Conservation (phyloP, 2,888 invertebrate species). For the Dioctria linearis region DNA sequence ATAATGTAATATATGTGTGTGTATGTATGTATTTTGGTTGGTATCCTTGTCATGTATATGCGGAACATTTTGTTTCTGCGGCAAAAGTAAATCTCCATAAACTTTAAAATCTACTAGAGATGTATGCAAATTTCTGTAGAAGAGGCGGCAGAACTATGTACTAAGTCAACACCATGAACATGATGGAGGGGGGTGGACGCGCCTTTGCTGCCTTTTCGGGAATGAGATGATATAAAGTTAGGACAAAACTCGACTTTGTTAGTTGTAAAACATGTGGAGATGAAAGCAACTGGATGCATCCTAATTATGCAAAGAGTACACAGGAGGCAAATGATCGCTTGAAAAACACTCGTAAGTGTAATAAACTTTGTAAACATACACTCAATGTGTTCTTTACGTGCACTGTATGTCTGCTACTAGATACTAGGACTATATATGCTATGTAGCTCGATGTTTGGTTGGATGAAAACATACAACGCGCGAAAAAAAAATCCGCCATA, state of each 20-base stretch:
- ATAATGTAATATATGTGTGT: too few relatives aligned
- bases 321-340: constrained; percentile 58
- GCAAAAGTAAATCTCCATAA: constrained; percentile 42
- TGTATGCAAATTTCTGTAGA: constrained; percentile 36
- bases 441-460: too few relatives aligned
- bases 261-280: constrained; percentile 37
- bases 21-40: too few relatives aligned
- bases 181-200: constrained; percentile 15
- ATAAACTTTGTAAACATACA: constrained; percentile 57
- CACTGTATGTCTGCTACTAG: not conserved
- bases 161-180: constrained; percentile 36
- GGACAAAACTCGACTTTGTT: constrained; percentile 44
- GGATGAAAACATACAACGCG: too few relatives aligned
- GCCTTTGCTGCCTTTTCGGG: constrained; percentile 9
- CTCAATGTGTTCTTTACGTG: constrained; percentile 41
- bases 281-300: constrained; percentile 55
- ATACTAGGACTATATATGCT: too few relatives aligned
- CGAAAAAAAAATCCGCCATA: not conserved
- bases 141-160: constrained; percentile 15
- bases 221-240: constrained; percentile 9
- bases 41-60: too few relatives aligned
- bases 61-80: constrained; percentile 33
- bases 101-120: constrained; percentile 37
- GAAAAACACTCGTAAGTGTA: constrained; percentile 58
- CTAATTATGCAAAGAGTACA: constrained; percentile 59